Percentiles rank a stretch among this genome's conserved stretches.
Evolutionary conservation across 64 coral and sea anemone genomes (phyloP).

Genomic region (Montipora sp.): DNA sequence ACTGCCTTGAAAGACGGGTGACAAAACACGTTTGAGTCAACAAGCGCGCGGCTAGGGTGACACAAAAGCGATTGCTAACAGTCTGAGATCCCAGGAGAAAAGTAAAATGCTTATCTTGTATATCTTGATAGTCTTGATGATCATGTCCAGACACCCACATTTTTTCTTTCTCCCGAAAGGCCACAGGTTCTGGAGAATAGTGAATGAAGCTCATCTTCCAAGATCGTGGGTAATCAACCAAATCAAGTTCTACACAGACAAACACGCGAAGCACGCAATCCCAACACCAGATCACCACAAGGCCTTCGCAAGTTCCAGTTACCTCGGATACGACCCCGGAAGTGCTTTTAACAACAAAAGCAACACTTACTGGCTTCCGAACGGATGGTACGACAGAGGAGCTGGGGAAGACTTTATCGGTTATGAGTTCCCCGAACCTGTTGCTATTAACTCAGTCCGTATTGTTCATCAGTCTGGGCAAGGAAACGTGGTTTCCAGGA

Average conservation of each 20-base stretch:
- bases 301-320: constrained; percentile 86
- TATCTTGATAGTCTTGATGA: neutral
- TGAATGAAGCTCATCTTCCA: constrained; percentile 68
- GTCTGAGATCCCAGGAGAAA: neutral
- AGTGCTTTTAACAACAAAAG: constrained; percentile 69
- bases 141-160: neutral
- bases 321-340: constrained; percentile 64
- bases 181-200: constrained; percentile 84
- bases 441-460: constrained; percentile 70
- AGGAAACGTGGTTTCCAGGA: constrained; percentile 74
- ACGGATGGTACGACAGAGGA: constrained; percentile 77
- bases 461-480: constrained; percentile 70
- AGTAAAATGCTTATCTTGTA: neutral
- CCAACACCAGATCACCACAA: constrained; percentile 45
- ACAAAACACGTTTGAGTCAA: no score
- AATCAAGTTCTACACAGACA: constrained; percentile 77
- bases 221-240: constrained; percentile 85
- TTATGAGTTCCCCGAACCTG: constrained; percentile 54
- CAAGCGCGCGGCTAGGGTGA: no score
- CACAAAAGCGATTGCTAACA: no score
- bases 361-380: constrained; percentile 78
- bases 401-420: constrained; percentile 78
- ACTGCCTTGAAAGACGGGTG: no score
- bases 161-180: constrained; percentile 28
- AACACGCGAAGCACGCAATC: constrained; percentile 43